Evolutionary conservation across 2,113 vertebrate species (phyloP).

Genomic region (Sprattus sprattus): DNA sequence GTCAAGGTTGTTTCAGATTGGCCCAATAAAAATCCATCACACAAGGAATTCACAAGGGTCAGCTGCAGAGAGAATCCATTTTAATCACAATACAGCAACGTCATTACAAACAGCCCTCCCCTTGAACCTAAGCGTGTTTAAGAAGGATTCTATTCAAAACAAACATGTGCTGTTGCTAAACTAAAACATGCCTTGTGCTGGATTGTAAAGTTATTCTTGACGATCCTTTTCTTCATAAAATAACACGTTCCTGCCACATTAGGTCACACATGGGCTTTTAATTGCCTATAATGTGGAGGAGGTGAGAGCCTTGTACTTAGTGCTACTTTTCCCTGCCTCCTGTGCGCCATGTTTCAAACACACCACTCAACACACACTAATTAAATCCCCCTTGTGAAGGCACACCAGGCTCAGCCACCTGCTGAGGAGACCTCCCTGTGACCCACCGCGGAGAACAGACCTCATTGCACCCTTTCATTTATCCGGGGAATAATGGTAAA

Average conservation of each 20-base stretch:
- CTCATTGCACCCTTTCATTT: background rate
- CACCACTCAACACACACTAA: background rate
- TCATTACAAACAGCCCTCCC: slow-evolving; percentile 4
- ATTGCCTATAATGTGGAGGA: background rate
- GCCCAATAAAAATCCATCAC: slow-evolving; percentile 21
- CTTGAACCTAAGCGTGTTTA: background rate
- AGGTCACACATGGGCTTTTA: background rate
- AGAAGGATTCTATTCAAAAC: background rate
- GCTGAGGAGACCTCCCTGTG: slow-evolving; percentile 23
- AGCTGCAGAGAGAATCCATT: background rate
- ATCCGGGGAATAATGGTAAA: background rate
- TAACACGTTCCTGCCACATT: background rate
- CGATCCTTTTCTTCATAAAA: background rate
- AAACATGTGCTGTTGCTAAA: background rate
- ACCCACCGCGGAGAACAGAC: slow-evolving; percentile 21
- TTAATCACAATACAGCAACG: background rate
- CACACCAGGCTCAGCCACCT: slow-evolving; percentile 2
- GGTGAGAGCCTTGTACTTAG: background rate
- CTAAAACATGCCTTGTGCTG: background rate
- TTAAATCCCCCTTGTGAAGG: slow-evolving; percentile 3
- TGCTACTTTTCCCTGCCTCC: background rate
- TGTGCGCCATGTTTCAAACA: background rate
- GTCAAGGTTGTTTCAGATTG: slow-evolving; percentile 25
- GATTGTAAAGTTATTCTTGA: background rate
- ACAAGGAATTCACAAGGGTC: slow-evolving; percentile 19